Percentiles rank a stretch among this genome's conserved stretches.
These are phyloP conservation scores for Taphrorychus bicolor DNA, from an alignment of 2,888 invertebrate species.

Conservation along the genomic window DNA sequence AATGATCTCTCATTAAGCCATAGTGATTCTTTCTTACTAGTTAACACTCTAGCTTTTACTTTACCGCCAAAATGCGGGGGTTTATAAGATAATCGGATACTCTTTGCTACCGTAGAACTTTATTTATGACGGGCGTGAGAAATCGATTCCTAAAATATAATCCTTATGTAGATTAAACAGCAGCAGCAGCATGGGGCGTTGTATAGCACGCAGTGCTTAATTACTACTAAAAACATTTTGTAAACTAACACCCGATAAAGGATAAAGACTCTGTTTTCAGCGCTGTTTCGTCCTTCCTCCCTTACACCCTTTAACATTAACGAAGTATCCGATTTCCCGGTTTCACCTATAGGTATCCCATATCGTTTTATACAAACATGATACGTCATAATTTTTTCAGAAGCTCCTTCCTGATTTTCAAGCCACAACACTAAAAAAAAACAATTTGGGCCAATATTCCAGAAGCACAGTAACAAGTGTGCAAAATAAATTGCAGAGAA, in stretches of 20 bases:
- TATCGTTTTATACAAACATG: slow-evolving; percentile 13
- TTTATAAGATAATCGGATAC: neutral
- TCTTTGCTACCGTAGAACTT: slow-evolving; percentile 12
- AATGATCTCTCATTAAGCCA: too few relatives aligned
- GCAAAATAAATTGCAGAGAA: too few relatives aligned
- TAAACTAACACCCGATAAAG: slow-evolving; percentile 51
- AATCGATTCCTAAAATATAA: slow-evolving; percentile 21
- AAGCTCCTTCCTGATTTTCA: neutral
- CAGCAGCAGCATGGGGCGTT: slow-evolving; percentile 8
- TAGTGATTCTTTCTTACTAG: too few relatives aligned
- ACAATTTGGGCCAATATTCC: too few relatives aligned
- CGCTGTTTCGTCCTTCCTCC: slow-evolving; percentile 36
- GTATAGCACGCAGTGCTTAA: slow-evolving; percentile 33
- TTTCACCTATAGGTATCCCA: slow-evolving; percentile 21
- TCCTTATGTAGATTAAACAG: slow-evolving; percentile 23
- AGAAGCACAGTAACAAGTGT: too few relatives aligned
- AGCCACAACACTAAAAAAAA: too few relatives aligned
- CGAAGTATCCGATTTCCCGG: slow-evolving; percentile 22
- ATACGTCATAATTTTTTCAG: neutral
- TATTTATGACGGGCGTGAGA: slow-evolving; percentile 15
- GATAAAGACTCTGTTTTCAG: slow-evolving; percentile 51
- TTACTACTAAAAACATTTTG: slow-evolving; percentile 54
- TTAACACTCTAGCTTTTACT: too few relatives aligned
- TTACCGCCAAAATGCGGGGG: too few relatives aligned
- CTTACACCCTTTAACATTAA: slow-evolving; percentile 29